phyloP scores from a whole-genome alignment of 2,888 invertebrate species.

The Odontocerum albicorne region DNA sequence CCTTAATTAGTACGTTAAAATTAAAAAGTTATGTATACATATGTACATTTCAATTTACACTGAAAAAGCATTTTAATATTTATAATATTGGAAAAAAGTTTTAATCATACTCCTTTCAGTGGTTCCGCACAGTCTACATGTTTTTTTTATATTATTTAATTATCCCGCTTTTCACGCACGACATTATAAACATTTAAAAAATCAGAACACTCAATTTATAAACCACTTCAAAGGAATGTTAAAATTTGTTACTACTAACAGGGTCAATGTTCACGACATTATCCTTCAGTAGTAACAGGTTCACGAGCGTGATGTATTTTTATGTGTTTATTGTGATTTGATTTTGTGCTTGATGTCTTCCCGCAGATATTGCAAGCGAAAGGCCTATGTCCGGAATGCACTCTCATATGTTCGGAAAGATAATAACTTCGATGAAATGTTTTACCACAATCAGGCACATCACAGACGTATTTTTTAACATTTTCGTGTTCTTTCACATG shows the following conservation, averaged over 20 bases:
- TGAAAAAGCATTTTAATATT: too few species aligned
- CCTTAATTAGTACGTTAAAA: too few species aligned
- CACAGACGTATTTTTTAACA: slow-evolving; percentile 76
- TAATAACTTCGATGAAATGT: slow-evolving; percentile 86
- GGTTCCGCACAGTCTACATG: too few species aligned
- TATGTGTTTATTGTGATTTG: slow-evolving; percentile 88
- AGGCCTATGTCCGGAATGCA: slow-evolving; percentile 80
- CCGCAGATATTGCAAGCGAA: slow-evolving; percentile 87
- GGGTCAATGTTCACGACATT: slow-evolving; percentile 37
- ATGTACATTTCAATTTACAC: too few species aligned
- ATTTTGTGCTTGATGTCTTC: slow-evolving; percentile 86
- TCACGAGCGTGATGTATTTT: slow-evolving; percentile 88
- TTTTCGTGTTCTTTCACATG: slow-evolving; percentile 84
- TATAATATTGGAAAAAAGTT: too few species aligned
- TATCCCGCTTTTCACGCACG: too few species aligned
- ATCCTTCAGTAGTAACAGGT: slow-evolving; percentile 82
- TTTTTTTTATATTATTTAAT: too few species aligned
- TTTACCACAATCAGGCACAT: slow-evolving; percentile 74
- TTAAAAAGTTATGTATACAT: too few species aligned
- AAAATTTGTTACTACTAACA: slow-evolving; percentile 1
- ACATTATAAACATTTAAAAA: too few species aligned
- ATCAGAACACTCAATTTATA: background rate
- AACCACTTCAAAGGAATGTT: slow-evolving; percentile 4
- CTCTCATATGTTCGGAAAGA: slow-evolving; percentile 82
- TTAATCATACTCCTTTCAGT: too few species aligned